These are phyloP conservation scores for Xenentodon cancila DNA, from an alignment of 2,797 vertebrate species.

Conservation along the genomic window DNA sequence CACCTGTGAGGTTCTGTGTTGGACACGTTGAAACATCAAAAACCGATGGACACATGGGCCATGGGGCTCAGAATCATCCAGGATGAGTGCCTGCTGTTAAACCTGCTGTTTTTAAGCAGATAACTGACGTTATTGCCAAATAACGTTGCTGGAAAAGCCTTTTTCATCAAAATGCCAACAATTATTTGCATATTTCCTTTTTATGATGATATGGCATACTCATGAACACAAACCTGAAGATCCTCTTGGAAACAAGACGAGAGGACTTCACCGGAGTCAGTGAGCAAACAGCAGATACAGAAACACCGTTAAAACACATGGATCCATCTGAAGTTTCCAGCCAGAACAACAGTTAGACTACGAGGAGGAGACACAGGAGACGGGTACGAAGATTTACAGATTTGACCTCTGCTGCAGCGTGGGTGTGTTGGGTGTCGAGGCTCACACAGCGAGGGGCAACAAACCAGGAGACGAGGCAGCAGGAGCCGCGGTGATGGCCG, in stretches of 20 bases:
- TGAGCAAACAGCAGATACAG: conserved; percentile 51
- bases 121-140: conserved; percentile 38
- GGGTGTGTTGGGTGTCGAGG: no score
- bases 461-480: conserved; percentile 86
- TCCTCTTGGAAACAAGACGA: conserved; percentile 1
- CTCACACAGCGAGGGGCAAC: conserved; percentile 91
- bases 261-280: not conserved
- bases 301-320: conserved; percentile 44
- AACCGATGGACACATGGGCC: conserved; percentile 11
- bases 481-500: conserved; percentile 84
- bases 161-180: not conserved
- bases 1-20: not conserved
- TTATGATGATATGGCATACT: conserved; percentile 4
- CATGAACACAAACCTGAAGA: conserved; percentile 21
- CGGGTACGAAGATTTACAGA: conserved; percentile 39
- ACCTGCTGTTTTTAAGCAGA: not conserved
- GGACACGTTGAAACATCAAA: conserved; percentile 23
- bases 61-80: not conserved
- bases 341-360: conserved; percentile 17
- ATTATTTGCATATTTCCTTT: conserved; percentile 48
- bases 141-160: no score
- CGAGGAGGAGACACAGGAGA: conserved; percentile 4
- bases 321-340: conserved; percentile 12
- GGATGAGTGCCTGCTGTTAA: conserved; percentile 13
- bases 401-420: no score